Evolutionary conservation across 2,113 vertebrate species (phyloP).

Genomic region (Pomatostomus ruficeps): DNA sequence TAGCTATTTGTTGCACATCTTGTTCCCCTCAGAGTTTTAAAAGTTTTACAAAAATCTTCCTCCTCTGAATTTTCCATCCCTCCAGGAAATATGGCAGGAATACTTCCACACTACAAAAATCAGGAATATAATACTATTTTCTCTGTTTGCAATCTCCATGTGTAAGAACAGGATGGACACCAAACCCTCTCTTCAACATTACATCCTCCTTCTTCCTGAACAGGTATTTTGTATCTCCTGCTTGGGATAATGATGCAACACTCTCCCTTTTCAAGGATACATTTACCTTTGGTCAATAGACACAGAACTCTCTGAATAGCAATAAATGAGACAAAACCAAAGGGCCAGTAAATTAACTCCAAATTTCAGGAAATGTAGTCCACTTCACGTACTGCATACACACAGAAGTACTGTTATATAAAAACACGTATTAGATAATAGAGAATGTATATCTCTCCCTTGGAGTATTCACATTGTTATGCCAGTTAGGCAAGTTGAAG

Average conservation of each 20-base stretch:
- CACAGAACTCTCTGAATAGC: neutral
- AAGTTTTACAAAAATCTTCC: neutral
- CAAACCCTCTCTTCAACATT: neutral
- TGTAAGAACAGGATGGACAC: neutral
- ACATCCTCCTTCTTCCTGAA: neutral
- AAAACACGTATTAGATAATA: neutral
- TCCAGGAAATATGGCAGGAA: neutral
- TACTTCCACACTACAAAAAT: neutral
- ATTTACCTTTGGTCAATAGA: neutral
- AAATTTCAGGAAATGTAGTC: neutral
- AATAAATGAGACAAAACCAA: neutral
- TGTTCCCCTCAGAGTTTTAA: neutral
- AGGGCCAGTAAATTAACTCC: neutral
- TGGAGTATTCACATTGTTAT: neutral
- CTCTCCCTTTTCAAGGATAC: neutral
- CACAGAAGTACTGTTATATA: neutral
- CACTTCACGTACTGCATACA: neutral
- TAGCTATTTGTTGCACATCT: neutral
- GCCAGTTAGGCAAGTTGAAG: neutral
- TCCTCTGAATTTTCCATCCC: neutral
- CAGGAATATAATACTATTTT: neutral
- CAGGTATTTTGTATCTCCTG: neutral
- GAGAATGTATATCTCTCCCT: neutral
- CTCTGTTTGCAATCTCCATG: neutral
- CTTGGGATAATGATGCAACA: neutral